phyloP scores from a whole-genome alignment of 1,140 invertebrate genomes.

The Drosophila kurseongensis region DNA sequence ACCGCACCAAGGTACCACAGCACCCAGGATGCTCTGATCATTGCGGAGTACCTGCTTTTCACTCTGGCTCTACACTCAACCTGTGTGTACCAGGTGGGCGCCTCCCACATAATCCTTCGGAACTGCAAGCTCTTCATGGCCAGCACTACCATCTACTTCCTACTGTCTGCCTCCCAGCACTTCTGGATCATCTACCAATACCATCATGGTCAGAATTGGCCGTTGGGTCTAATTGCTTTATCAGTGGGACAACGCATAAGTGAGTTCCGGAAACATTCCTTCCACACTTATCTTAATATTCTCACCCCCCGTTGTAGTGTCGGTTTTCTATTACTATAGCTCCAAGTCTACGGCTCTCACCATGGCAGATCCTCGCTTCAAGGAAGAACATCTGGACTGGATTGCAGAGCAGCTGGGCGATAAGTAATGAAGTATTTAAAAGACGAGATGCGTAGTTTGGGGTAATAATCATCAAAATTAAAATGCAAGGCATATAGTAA shows the following conservation, averaged over 20 bases:
- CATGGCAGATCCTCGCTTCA: constrained; percentile 89
- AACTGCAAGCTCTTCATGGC: constrained; percentile 87
- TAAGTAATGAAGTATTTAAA: constrained; percentile 50
- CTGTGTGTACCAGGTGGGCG: constrained; percentile 90
- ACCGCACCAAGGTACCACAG: constrained; percentile 77
- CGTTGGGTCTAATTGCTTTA: constrained; percentile 59
- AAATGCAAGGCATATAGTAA: too few species aligned
- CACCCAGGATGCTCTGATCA: constrained; percentile 89
- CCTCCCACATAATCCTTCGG: constrained; percentile 87
- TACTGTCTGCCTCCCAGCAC: constrained; percentile 85
- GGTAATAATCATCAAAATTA: too few species aligned
- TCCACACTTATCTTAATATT: background rate
- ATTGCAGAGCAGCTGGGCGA: constrained; percentile 86
- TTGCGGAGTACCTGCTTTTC: constrained; percentile 87
- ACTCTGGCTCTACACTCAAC: constrained; percentile 89
- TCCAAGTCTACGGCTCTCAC: constrained; percentile 89
- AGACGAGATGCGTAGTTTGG: too few species aligned
- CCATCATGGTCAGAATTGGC: constrained; percentile 51
- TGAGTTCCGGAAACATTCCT: constrained; percentile 22
- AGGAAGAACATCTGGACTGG: constrained; percentile 89
- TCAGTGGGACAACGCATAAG: constrained; percentile 70
- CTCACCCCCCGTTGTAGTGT: constrained; percentile 86
- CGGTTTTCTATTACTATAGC: constrained; percentile 90
- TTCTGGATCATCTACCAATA: constrained; percentile 85
- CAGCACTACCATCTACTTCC: constrained; percentile 85